Conservation (phyloP, 2,797 vertebrate genomes). For the Valencia hispanica region DNA sequence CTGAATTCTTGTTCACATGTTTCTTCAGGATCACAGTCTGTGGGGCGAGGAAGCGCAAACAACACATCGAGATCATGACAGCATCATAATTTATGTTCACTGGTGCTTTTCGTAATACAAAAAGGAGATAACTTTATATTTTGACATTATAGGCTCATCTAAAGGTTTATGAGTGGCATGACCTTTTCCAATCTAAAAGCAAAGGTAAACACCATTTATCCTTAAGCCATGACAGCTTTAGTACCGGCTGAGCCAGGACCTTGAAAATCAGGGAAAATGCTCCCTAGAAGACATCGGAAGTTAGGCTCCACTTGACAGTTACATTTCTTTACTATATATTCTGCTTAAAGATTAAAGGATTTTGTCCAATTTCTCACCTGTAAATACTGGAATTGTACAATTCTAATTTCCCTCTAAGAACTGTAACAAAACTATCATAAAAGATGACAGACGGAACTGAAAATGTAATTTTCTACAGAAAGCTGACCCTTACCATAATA, state of each 20-base stretch:
- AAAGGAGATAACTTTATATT: conserved; percentile 7
- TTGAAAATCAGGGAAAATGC: conserved; percentile 34
- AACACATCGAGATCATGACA: conserved; percentile 3
- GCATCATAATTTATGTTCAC: background rate
- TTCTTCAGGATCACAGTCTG: conserved; percentile 86
- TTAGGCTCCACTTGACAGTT: conserved; percentile 1
- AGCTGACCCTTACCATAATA: background rate
- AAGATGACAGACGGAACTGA: background rate
- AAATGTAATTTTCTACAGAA: background rate
- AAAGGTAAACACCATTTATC: conserved; percentile 38
- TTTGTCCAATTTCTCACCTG: background rate
- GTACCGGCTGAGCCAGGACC: conserved; percentile 26
- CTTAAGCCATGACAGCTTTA: conserved; percentile 37
- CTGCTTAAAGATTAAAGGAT: background rate
- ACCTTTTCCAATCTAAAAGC: conserved; percentile 33
- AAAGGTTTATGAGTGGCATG: conserved; percentile 23
- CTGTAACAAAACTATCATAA: background rate
- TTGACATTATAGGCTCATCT: conserved; percentile 33
- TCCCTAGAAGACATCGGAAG: background rate
- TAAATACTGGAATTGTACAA: background rate
- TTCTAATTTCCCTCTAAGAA: background rate
- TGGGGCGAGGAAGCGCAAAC: background rate
- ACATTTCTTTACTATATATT: background rate
- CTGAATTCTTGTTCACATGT: conserved; percentile 83
- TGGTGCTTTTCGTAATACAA: background rate